Base-by-base conservation (phyloP, 2,113 vertebrate species). In the Thalassarche chlororhynchos region DNA sequence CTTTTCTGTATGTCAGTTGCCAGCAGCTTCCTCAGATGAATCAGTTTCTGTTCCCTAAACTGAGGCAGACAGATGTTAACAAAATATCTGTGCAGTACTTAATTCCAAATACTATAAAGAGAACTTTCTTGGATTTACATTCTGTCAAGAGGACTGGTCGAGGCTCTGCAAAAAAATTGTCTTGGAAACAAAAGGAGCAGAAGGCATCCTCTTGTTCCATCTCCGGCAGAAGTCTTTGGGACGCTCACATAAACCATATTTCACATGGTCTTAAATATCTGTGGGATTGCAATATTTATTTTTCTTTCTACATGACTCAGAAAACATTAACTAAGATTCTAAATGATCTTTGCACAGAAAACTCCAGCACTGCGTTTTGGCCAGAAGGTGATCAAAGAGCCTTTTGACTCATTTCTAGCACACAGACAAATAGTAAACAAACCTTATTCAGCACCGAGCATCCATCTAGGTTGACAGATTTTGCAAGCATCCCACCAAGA, bases 1-100 rank as follows among this genome's bases (percentile, higher is more conserved):
- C 38, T 79, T 66, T 96, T 91, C 69, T 94, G 10, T 81, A 44
- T 87, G 60, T 84, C 89, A 70, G 71, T 90, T 97, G 97, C 97
- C 97, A 98, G 87, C 89, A 90, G 75, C 89, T 97, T 97, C 90
- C 84, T 97, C 94, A 88, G 90, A 97, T 88, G 87, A 97, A 95
- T 93, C 90, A 82, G 87, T 87, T 95, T 96, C 87, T 87, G 69
- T 40, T 96, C 90, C 91, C 88, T 94, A 94, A 94, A 89, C 86
- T 81, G 89, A 95, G 86, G 76, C 72, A 93, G 87, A 77, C 95
- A 96, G 95, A 96, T 97, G 89, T 96, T 95, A 94, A 72, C 58
- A 91, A 95, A 97, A 94, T 96, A 93, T 90, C 92, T 76, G 38
- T 81, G 54, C 55, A 55, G 46, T 69, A 84, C 84, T 97, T 96